Evolutionary conservation across 1,140 invertebrate species (phyloP), one percentile per base, ranked within the genome.

Genomic region (Drosophila ogumai): DNA sequence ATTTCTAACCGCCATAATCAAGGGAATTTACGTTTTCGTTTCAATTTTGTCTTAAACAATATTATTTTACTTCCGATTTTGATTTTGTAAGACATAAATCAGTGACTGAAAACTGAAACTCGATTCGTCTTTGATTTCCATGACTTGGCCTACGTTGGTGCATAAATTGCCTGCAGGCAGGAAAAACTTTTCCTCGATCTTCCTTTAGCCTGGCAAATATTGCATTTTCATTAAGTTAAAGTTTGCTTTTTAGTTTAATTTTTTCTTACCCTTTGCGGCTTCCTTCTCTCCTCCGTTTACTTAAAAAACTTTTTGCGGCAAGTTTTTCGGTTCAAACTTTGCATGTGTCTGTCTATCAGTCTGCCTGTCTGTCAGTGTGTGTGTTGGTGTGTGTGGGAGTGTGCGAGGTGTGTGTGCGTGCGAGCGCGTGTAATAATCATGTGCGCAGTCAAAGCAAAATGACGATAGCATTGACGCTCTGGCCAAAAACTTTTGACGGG

Each of bases 161-260:
- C 82, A 85, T 85, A 85, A 81, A 86, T 85, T 86, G 66, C 58
- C 36, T 43, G 56, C 81, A 84, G 81, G 66, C 74, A 43, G 54
- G 47, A 19, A 76, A 81, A 84, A 84, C 57, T 76, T 81, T 44
- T 41, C 47, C 67, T 64, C 66, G 52, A 55, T 55, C 34, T 55
- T 55, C 52, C 22, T 10, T 17, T 19, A 17, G 34, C 34, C 66
- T 32, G 56, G 60, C 81, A 85, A 85, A 85, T 85, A 85, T 85
- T 85, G 82, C 82, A 86, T 86, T 85, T 85, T 85, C 81, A 85
- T 85, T 85, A 85, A 85, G 82, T 78, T 81, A 86, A 86, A 85
- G 82, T 85, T 85, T 81, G 81, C 79, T 85, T 85, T 78, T 85
- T 74, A 86, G 81, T 86, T 85, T 72, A 73, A 73, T 73, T 73